Evolutionary conservation across 2,888 invertebrate genomes (phyloP).

Genomic region (Ceriagrion tenellum): DNA sequence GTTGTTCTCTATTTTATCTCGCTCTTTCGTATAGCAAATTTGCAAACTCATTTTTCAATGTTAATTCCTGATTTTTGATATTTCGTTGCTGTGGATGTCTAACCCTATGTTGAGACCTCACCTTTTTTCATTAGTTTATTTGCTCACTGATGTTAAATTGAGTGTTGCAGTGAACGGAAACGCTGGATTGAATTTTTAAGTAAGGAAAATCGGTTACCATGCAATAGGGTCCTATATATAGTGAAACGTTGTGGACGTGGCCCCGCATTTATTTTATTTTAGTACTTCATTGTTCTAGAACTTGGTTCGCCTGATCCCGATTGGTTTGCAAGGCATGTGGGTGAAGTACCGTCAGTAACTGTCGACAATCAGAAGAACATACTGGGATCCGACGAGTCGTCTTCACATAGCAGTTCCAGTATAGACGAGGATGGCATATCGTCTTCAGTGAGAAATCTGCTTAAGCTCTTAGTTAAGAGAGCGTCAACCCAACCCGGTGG

Average conservation of each 20-base stretch:
- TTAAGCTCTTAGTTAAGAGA: constrained; percentile 4
- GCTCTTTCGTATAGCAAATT: neutral
- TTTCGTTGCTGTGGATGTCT: neutral
- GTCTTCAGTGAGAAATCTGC: constrained; percentile 26
- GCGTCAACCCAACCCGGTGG: neutral
- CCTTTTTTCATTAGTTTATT: neutral
- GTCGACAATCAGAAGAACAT: neutral
- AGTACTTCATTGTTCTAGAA: neutral
- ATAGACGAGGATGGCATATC: neutral
- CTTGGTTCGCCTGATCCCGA: neutral
- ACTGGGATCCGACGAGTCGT: neutral
- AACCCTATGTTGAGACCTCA: neutral
- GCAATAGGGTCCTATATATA: neutral
- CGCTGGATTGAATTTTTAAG: neutral
- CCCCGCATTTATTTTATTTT: neutral
- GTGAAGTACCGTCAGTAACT: neutral
- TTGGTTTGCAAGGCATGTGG: neutral
- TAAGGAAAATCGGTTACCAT: neutral
- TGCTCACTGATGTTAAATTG: too few species aligned
- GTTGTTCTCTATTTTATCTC: neutral
- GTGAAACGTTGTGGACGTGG: neutral
- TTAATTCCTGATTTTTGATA: neutral
- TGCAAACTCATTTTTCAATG: neutral
- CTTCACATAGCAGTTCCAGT: neutral
- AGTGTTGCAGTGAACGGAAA: neutral